Evolutionary conservation across 2,113 vertebrate species (phyloP), one percentile per base, ranked within the genome.

Genomic region (Desmodus rotundus): DNA sequence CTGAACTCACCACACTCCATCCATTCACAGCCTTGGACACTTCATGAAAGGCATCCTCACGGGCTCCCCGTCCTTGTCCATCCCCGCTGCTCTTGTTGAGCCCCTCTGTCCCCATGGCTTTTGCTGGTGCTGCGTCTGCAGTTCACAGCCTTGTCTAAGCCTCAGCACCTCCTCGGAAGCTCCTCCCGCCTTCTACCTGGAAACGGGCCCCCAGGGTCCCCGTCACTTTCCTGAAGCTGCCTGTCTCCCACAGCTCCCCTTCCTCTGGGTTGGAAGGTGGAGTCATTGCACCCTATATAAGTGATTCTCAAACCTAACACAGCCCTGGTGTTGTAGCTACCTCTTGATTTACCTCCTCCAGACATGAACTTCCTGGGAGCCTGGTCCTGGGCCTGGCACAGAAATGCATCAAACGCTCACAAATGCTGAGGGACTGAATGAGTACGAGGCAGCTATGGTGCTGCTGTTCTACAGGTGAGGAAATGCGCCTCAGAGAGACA

Each of bases 311-410:
- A 36, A 77, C 28, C 11, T 5, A 22, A 50, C 13, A 19, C 13
- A 26, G 52, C 28, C 16, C 14, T 33, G 17, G 11, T 22, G 1
- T 9, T 0, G 2, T 47, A 26, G 61, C 24, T 24, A 8, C n/a
- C 28, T 77, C 67, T 26, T 1, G 26, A 20, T 11, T 43, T 16
- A 16, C 56, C 22, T 52, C 28, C 45, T 14, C 45, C 16, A 9
- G 31, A 41, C 0, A 2, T 3, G 58, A 56, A 22, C 20, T 13
- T 28, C 52, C 20, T 0, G 3, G 50, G 38, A 54, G 4, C 3
- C 12, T 3, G 0, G 41, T 24, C 4, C 74, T 22, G 16, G 41
- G 19, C 26, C 63, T 6, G 15, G 7, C 17, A 19, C n/a, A 19
- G 45, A 5, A 38, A 38, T 3, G 36, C 3, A 8, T 7, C 12